Conservation (phyloP, 2,113 vertebrate species). For the Bubo scandiacus region DNA sequence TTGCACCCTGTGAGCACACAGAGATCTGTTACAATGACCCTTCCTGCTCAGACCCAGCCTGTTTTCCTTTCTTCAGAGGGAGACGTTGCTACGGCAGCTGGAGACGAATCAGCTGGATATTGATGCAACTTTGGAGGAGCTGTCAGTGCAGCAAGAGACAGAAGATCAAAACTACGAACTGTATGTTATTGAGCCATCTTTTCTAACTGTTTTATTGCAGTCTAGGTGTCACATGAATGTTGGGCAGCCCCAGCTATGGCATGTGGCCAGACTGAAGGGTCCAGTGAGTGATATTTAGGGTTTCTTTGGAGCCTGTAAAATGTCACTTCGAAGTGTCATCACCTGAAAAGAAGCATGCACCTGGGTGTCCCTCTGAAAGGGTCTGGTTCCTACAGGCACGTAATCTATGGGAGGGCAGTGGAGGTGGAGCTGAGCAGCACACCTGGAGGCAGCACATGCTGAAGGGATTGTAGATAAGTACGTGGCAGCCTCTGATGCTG, state of each 20-base stretch:
- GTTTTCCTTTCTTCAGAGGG: conserved; percentile 78
- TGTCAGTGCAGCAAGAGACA: conserved; percentile 94
- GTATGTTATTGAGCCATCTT: conserved; percentile 70
- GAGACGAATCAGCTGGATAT: conserved; percentile 98
- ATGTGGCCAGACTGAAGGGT: background rate
- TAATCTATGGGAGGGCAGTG: background rate
- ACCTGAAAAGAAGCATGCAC: background rate
- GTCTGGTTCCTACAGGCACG: background rate
- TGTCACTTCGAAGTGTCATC: background rate
- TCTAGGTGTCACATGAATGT: background rate
- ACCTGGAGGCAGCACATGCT: background rate
- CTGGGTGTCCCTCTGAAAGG: background rate
- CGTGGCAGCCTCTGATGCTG: background rate
- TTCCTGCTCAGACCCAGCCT: background rate
- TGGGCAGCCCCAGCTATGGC: background rate
- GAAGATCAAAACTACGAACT: conserved; percentile 98
- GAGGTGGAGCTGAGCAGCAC: background rate
- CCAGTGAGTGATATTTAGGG: background rate
- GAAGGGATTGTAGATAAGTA: background rate
- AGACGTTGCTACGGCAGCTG: conserved; percentile 93
- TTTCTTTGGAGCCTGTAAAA: background rate
- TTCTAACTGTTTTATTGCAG: background rate
- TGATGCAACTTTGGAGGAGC: conserved; percentile 95
- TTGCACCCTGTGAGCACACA: background rate
- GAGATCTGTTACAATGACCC: conserved; percentile 14